Percentiles rank a stretch among this genome's conserved stretches.
These are phyloP conservation scores for Actinopyga echinites DNA, from an alignment of 53 echinoderm and acorn worm species.

Conservation along the genomic window DNA sequence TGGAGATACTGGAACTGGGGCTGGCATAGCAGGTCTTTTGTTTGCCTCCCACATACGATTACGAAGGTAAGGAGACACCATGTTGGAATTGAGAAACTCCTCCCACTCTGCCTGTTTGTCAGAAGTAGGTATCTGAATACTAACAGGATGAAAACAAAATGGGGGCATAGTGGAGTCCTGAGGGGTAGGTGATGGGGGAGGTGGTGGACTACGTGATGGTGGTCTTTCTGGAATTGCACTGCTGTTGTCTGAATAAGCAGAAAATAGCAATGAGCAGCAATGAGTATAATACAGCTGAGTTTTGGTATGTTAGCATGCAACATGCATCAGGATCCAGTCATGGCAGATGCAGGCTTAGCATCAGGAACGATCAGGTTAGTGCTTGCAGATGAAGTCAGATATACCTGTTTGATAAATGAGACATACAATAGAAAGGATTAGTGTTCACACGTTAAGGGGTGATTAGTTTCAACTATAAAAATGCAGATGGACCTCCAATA, in stretches of 20 bases:
- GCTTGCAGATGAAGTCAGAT: too few species aligned
- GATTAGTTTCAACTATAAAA: too few species aligned
- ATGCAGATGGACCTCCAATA: too few species aligned
- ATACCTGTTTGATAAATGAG: too few species aligned
- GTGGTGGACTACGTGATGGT: slow-evolving; percentile 78
- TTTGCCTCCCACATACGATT: slow-evolving; percentile 68
- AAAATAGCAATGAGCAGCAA: background rate
- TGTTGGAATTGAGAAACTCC: slow-evolving; percentile 57
- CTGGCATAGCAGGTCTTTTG: background rate
- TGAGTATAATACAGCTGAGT: too few species aligned
- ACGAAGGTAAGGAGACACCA: slow-evolving; percentile 67
- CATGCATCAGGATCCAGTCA: too few species aligned
- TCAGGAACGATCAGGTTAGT: too few species aligned
- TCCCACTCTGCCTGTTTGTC: slow-evolving; percentile 51
- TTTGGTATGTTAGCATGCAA: too few species aligned
- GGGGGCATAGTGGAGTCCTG: slow-evolving; percentile 30
- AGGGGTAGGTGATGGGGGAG: slow-evolving; percentile 65
- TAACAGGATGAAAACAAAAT: slow-evolving; percentile 17
- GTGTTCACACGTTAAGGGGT: too few species aligned
- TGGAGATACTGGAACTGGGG: slow-evolving; percentile 22
- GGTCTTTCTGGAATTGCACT: slow-evolving; percentile 55
- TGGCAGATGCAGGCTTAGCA: too few species aligned
- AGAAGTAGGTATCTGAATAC: slow-evolving; percentile 11
- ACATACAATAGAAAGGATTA: too few species aligned
- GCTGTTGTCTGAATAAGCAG: slow-evolving; percentile 7